These are phyloP conservation scores for Pseudorhombus dupliciocellatus DNA, from an alignment of 2,113 vertebrate genomes.

Conservation along the genomic window DNA sequence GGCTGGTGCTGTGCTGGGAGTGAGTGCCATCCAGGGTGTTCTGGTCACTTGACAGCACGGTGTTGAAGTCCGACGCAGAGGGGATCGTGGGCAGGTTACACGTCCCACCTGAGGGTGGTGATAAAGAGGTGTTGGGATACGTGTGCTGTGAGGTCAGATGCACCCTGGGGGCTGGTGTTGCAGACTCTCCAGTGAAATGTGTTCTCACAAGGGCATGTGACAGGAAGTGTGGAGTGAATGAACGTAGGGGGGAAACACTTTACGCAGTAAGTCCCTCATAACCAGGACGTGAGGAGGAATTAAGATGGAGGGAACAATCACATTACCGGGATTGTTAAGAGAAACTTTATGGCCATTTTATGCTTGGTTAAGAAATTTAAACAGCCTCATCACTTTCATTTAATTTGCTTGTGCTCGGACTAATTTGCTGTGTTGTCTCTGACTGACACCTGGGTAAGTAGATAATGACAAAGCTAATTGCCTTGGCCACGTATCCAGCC, in stretches of 20 bases:
- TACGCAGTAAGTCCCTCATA: neutral
- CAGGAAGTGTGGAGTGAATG: neutral
- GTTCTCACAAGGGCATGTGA: neutral
- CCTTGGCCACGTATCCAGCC: neutral
- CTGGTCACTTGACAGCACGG: conserved; percentile 94
- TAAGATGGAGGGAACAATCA: conserved; percentile 6
- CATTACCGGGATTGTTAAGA: conserved; percentile 3
- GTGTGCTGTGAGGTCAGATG: neutral
- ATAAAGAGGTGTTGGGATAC: conserved; percentile 1
- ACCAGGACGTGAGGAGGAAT: conserved; percentile 10
- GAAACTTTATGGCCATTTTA: conserved; percentile 14
- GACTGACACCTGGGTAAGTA: conserved; percentile 15
- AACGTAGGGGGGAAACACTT: neutral
- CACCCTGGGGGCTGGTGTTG: neutral
- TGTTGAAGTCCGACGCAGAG: conserved; percentile 97
- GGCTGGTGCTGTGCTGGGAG: conserved; percentile 96
- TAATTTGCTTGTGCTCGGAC: conserved; percentile 13
- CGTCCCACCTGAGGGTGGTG: conserved; percentile 79
- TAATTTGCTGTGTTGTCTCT: conserved; percentile 14
- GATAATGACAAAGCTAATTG: conserved; percentile 19
- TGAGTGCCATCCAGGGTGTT: conserved; percentile 96
- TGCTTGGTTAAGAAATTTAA: conserved; percentile 9
- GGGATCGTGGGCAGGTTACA: conserved; percentile 96
- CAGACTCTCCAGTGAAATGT: neutral
- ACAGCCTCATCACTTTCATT: conserved; percentile 18